Evolutionary conservation across 2,888 invertebrate species (phyloP), one percentile per base, ranked within the genome.

Genomic region (Alloplasta piceator): DNA sequence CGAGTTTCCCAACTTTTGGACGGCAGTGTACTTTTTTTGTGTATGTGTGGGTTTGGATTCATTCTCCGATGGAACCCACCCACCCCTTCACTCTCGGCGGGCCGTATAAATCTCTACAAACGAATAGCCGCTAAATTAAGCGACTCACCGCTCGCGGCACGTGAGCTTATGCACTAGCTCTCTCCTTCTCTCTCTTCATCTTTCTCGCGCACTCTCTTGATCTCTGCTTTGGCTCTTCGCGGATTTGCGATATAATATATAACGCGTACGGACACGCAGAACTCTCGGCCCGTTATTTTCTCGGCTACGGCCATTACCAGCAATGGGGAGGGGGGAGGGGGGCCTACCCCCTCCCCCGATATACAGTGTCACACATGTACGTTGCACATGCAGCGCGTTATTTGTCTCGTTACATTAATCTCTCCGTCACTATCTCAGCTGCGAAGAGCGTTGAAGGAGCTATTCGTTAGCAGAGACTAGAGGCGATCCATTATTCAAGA

Each of bases 111-210:
- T 82, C 80, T 80, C 80, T 70, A 75, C 76, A 72, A 73, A 82
- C 73, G 84, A 84, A 82, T 81, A 60, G 83, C 73, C 79, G 84
- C 79, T 84, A 83, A 84, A 79, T 84, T 82, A 80, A 82, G 82
- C 82, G 80, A 82, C 76, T 83, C 74, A 78, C 80, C 55, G 26
- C n/a, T n/a, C 26, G 77, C 66, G 81, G 70, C 73, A 77, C 77
- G 80, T 74, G 80, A 81, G 80, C 73, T 64, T 78, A 78, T 81
- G 81, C 79, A 68, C 63, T 71, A 67, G 73, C 75, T 73, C 56
- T 55, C 43, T 48, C 68, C 16, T 55, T 43, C 50, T 41, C 71
- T 38, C 55, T 60, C 60, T 52, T 50, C 16, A 52, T 61, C 68
- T 14, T 36, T 46, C 63, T 7, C 60, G 64, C 67, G 5, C 50